Base-by-base conservation (phyloP, 1,140 invertebrate species). In the Oppia nitens region DNA sequence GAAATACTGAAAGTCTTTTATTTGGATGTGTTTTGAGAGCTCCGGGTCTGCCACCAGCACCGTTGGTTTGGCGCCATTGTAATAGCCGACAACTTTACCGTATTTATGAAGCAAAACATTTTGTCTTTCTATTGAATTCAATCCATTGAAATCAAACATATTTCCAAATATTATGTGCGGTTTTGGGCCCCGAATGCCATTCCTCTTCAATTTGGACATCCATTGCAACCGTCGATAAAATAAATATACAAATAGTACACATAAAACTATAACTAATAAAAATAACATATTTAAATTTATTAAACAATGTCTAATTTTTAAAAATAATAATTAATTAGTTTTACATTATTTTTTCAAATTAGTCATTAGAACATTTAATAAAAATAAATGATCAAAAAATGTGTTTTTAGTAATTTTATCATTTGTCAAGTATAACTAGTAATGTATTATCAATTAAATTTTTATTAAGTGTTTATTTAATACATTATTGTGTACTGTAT, bases 51-150 rank as follows among this genome's bases (percentile, higher is more conserved):
- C 54, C 6, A 73, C 65, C 2, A 72, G 65, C 3, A 74, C 53
- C 27, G 54, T 64, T 3, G 70, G 71, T 50, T 63, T 65, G 21
- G 57, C 51, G 1, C 72, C 72, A 25, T 65, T 45, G 52, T 66
- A 73, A 48, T 66, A 72, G 3, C 72, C 72, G 29, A 69, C 67
- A 6, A 71, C 62, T 49, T 66, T 61, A 1, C 72, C 73, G 62
- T 67, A 71, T 26, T 67, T 56, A 45, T 64, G 49, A 2, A 67
- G 54, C 70, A 70, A 74, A 55, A 69, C 52, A 20, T 61, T 49
- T 32, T 68, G 64, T 27, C 66, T 60, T 3, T 66, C 60, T 2
- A 66, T 61, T 17, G 62, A 29, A 1, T 45, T 20, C 32, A 45
- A 56, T 17, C 40, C 25, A 6, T 24, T 9, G 9, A 26, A 27